Conservation (phyloP, 2,113 vertebrate genomes). For the Asarcornis scutulata region DNA sequence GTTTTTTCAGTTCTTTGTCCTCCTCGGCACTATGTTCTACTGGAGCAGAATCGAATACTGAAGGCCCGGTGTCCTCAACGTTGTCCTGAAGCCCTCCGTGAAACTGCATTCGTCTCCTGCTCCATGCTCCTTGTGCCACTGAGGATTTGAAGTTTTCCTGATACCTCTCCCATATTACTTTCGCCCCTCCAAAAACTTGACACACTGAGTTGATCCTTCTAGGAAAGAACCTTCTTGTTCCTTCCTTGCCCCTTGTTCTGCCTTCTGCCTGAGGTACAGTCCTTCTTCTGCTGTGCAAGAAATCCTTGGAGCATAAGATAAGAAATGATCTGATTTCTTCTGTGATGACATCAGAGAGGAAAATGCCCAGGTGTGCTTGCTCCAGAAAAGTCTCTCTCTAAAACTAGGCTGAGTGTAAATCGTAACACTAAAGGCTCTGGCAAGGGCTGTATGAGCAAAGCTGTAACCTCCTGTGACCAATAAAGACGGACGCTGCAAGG, state of each 20-base stretch:
- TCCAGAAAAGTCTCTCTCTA: not conserved
- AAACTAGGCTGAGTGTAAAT: not conserved
- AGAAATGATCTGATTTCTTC: not conserved
- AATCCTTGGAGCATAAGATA: not conserved
- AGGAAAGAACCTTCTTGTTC: not conserved
- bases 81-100: not conserved
- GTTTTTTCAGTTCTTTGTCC: constrained; percentile 78
- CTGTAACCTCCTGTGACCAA: not conserved
- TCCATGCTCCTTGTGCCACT: not conserved
- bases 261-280: not conserved
- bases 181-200: not conserved
- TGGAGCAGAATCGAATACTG: constrained; percentile 82
- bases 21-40: constrained; percentile 83
- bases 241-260: not conserved
- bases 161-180: not conserved
- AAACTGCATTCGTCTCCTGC: not conserved
- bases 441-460: not conserved
- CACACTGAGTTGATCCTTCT: not conserved
- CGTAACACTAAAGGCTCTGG: not conserved
- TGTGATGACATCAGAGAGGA: not conserved
- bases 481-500: not conserved
- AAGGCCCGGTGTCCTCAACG: not conserved
- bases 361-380: not conserved
- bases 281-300: not conserved
- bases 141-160: constrained; percentile 32